These are phyloP conservation scores for Cygnus buccinator DNA, from an alignment of 2,113 vertebrate genomes.

Conservation along the genomic window DNA sequence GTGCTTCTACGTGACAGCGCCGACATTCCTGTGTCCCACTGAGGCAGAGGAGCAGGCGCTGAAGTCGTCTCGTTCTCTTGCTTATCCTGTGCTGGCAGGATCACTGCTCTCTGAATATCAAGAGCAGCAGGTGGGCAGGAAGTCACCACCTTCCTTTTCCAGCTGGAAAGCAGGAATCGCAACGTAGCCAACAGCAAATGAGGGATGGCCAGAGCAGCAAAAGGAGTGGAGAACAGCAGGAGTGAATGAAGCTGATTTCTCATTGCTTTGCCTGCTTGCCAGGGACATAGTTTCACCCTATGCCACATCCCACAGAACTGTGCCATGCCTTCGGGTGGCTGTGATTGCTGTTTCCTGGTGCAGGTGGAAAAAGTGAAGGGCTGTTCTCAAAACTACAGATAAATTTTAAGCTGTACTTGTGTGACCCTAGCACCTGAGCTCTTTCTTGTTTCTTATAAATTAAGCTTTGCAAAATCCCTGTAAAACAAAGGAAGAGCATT, in stretches of 20 bases:
- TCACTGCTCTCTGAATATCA: rapidly evolving
- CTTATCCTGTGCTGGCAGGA: neutral
- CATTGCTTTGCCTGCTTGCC: neutral
- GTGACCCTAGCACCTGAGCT: neutral
- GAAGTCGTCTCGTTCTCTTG: rapidly evolving
- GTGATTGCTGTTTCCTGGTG: neutral
- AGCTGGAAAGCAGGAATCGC: neutral
- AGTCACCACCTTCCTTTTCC: neutral
- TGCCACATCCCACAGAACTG: neutral
- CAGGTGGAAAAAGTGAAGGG: neutral
- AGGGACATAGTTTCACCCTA: neutral
- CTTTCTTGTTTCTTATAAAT: neutral
- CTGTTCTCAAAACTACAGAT: neutral
- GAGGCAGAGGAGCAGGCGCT: neutral
- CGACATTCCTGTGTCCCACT: neutral
- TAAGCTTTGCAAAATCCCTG: neutral
- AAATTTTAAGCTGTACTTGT: neutral
- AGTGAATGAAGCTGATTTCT: neutral
- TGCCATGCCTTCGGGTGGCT: neutral
- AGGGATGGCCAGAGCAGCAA: neutral
- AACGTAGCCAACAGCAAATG: neutral
- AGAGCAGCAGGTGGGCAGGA: neutral
- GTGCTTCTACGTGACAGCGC: neutral
- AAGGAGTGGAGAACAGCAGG: neutral
- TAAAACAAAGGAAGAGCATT: neutral